Evolutionary conservation across 2,113 vertebrate species (phyloP), one percentile per base, ranked within the genome.

Genomic region (Numida meleagris): DNA sequence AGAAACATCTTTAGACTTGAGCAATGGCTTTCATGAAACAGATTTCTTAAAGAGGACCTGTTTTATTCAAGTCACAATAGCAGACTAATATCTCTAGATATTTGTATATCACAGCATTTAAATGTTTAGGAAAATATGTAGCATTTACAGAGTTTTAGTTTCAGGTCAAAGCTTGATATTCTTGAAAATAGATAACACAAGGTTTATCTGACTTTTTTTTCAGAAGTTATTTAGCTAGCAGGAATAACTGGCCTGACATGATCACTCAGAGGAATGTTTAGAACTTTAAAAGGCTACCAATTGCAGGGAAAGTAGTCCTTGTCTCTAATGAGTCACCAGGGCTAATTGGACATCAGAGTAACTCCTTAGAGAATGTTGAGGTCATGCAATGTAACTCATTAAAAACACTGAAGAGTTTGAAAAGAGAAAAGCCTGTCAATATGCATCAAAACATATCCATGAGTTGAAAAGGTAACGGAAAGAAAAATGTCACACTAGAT

Each of bases 181-280:
- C 33, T 51, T 48, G 27, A 84, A 18, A 21, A 61, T 0, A 86
- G 34, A 27, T 68, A 21, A 14, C 57, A 88, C n/a, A 75, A 75
- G 72, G 20, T 8, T 88, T 12, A 80, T 34, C 21, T 33, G n/a
- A 14, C 14, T 6, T 34, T 46, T 65, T 86, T 77, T 90, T 14
- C 29, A 88, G 75, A 88, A 73, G 43, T 58, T 91, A 46, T 86
- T 96, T 66, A 88, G 40, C 42, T 73, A 25, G 55, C 43, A 91
- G 80, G 86, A 96, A 88, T 90, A 95, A 75, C 14, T 78, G 12
- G 7, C 66, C 79, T 95, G 68, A 83, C 81, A 65, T 53, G 61
- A 95, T 68, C 43, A 86, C 79, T 72, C 76, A 8, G 13, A 87
- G 55, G 78, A 92, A 82, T 78, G 79, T 59, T 87, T 24, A 89